Evolutionary conservation across 2,888 invertebrate genomes (phyloP).

Genomic region (Parnassius smintheus): DNA sequence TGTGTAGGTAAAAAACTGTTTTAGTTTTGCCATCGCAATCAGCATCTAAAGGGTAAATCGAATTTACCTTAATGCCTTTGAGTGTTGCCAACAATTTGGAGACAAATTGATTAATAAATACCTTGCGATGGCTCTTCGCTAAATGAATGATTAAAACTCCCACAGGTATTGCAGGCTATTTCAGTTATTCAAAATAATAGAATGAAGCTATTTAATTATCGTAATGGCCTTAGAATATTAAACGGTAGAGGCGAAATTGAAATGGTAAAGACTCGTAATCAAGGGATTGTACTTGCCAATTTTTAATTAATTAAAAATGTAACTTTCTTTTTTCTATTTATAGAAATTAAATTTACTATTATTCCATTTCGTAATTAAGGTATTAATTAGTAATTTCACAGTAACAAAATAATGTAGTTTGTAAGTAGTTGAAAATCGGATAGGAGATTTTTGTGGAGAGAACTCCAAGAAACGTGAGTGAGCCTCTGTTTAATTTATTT

Average conservation of each 20-base stretch:
- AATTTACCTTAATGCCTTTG: slow-evolving; percentile 69
- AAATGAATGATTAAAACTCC: slow-evolving; percentile 33
- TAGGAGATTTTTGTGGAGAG: slow-evolving; percentile 2
- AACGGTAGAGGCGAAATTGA: slow-evolving; percentile 22
- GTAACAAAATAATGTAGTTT: background rate
- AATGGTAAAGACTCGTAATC: slow-evolving; percentile 18
- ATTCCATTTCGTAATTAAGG: no score
- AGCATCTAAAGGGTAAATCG: slow-evolving; percentile 65
- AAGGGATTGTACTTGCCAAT: slow-evolving; percentile 11
- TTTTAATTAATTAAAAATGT: slow-evolving; percentile 6
- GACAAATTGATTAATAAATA: slow-evolving; percentile 59
- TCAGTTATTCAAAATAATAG: slow-evolving; percentile 20
- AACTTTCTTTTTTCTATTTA: no score
- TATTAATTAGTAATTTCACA: background rate
- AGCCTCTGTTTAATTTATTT: slow-evolving; percentile 3
- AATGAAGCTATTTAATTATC: slow-evolving; percentile 23
- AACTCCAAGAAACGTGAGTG: background rate
- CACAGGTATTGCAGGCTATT: slow-evolving; percentile 28
- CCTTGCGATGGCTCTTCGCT: slow-evolving; percentile 28
- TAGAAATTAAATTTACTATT: no score
- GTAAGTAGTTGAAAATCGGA: background rate
- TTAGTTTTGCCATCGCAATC: slow-evolving; percentile 61
- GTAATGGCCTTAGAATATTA: slow-evolving; percentile 26
- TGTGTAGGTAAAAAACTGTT: slow-evolving; percentile 45
- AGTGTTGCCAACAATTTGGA: slow-evolving; percentile 54